phyloP scores from a whole-genome alignment of 2,888 invertebrate species.

The Harpagoxenus sublaevis region DNA sequence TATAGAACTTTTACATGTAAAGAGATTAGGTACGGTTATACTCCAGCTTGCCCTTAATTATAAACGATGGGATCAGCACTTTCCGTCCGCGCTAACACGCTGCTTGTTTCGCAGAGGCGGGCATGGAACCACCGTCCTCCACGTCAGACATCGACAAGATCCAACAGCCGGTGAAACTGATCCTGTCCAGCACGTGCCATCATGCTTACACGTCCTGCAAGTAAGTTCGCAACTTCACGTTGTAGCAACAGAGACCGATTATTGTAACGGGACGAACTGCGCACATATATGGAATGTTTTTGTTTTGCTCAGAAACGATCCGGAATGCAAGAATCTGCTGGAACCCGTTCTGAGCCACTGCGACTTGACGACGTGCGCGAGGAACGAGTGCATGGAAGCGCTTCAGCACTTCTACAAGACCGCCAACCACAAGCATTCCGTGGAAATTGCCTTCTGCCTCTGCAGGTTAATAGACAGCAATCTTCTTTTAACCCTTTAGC shows the following conservation, averaged over 20 bases:
- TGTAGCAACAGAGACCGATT: neutral
- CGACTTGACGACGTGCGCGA: constrained; percentile 92
- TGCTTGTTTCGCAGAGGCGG: constrained; percentile 55
- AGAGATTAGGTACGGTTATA: neutral
- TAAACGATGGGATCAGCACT: neutral
- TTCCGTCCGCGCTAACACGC: neutral
- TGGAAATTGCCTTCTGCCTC: constrained; percentile 96
- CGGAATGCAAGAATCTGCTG: constrained; percentile 92
- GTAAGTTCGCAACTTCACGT: constrained; percentile 75
- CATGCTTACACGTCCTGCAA: constrained; percentile 88
- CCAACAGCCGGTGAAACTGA: constrained; percentile 89
- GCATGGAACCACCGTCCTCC: constrained; percentile 71
- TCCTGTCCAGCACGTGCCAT: constrained; percentile 95
- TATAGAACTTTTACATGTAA: neutral
- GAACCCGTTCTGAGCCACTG: constrained; percentile 95
- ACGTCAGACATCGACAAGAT: constrained; percentile 86
- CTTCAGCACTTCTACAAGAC: constrained; percentile 95
- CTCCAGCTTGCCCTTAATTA: neutral
- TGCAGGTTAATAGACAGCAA: constrained; percentile 91
- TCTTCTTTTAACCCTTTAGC: neutral
- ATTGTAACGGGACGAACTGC: neutral
- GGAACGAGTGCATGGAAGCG: constrained; percentile 95
- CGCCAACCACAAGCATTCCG: constrained; percentile 93
- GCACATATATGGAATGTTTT: neutral
- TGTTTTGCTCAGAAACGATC: constrained; percentile 90